phyloP scores from a whole-genome alignment of 2,113 vertebrate species.

The Semicossyphus pulcher region DNA sequence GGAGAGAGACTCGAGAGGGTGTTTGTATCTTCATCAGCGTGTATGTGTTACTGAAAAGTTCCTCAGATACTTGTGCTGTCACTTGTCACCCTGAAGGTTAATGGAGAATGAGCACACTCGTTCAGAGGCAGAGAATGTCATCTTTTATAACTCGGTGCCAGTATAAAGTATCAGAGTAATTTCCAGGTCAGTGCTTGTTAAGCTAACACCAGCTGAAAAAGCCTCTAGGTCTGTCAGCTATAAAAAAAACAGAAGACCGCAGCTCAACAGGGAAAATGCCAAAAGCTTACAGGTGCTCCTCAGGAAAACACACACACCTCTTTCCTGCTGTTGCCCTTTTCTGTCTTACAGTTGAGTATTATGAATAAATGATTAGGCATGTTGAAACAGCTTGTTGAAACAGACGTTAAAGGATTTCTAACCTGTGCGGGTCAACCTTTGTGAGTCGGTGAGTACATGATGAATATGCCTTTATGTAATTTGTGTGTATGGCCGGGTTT shows the following conservation, averaged over 20 bases:
- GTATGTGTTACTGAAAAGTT: constrained; percentile 28
- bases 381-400: constrained; percentile 43
- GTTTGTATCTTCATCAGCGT: constrained; percentile 27
- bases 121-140: constrained; percentile 48
- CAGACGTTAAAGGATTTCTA: constrained; percentile 14
- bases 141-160: constrained; percentile 49
- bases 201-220: constrained; percentile 59
- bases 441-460: background rate
- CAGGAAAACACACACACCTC: constrained; percentile 25
- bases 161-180: constrained; percentile 54
- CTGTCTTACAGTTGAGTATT: constrained; percentile 4
- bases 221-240: constrained; percentile 43
- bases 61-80: constrained; percentile 34
- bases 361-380: constrained; percentile 47
- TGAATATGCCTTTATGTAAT: constrained; percentile 10
- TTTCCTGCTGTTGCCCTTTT: constrained; percentile 11
- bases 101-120: constrained; percentile 20
- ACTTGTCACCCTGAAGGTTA: constrained; percentile 56
- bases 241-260: constrained; percentile 16
- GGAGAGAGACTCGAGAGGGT: constrained; percentile 6
- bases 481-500: constrained; percentile 25
- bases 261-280: constrained; percentile 43
- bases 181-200: constrained; percentile 71
- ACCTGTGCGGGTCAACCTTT: constrained; percentile 5
- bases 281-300: constrained; percentile 60